Percentiles rank a stretch among this genome's conserved stretches.
phyloP scores from a whole-genome alignment of 2,888 invertebrate genomes.

The Acleris holmiana region DNA sequence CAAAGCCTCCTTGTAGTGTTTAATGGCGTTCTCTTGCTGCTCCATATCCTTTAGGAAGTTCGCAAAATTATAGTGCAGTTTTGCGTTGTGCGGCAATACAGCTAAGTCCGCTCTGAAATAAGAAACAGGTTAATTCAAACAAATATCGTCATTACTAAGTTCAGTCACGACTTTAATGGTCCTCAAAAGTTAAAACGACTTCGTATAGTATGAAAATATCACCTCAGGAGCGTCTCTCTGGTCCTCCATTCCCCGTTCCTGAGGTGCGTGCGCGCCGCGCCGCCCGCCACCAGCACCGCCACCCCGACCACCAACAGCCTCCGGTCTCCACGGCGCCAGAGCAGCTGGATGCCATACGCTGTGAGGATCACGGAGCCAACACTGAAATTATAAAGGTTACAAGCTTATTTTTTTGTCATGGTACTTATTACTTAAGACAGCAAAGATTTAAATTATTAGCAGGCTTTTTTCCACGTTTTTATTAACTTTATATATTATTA shows the following conservation, averaged over 20 bases:
- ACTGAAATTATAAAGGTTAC: slow-evolving; percentile 74
- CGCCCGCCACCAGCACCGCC: slow-evolving; percentile 84
- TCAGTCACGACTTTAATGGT: too few relatives aligned
- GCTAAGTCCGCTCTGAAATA: slow-evolving; percentile 90
- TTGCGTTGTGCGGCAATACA: slow-evolving; percentile 93
- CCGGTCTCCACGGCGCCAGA: slow-evolving; percentile 82
- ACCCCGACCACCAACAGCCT: slow-evolving; percentile 80
- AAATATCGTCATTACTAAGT: too few relatives aligned
- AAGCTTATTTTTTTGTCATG: too few relatives aligned
- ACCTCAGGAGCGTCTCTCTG: slow-evolving; percentile 91
- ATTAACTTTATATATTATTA: too few relatives aligned
- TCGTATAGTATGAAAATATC: not conserved
- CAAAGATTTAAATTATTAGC: too few relatives aligned
- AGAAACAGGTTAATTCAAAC: not conserved
- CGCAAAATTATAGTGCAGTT: slow-evolving; percentile 95
- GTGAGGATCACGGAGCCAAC: slow-evolving; percentile 92
- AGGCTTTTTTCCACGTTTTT: too few relatives aligned
- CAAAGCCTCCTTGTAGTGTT: slow-evolving; percentile 91
- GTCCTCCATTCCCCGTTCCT: slow-evolving; percentile 87
- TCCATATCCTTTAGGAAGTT: slow-evolving; percentile 92
- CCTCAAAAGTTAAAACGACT: too few relatives aligned
- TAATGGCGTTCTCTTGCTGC: slow-evolving; percentile 88
- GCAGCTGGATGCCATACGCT: slow-evolving; percentile 88
- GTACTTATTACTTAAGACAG: too few relatives aligned
- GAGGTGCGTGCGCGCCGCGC: slow-evolving; percentile 70